phyloP scores from a whole-genome alignment of 2,888 invertebrate species.

The Parnassius mnemosyne region DNA sequence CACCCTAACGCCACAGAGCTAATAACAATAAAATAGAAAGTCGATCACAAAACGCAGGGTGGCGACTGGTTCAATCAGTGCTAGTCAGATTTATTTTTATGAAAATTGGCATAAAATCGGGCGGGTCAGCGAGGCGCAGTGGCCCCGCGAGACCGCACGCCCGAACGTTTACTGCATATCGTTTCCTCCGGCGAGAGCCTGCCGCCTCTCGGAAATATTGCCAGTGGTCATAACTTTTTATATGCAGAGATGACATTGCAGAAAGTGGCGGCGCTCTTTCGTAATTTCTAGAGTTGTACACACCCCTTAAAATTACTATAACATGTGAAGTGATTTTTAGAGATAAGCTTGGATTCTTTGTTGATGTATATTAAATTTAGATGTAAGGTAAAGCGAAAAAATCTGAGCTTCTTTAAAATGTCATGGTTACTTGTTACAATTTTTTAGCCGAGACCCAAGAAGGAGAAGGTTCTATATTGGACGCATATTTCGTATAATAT shows the following conservation, averaged over 20 bases:
- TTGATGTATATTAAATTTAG: no score
- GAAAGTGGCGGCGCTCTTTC: conserved; percentile 61
- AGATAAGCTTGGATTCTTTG: no score
- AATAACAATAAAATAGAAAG: conserved; percentile 81
- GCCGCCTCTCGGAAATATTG: conserved; percentile 70
- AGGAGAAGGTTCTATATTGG: no score
- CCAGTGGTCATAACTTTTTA: conserved; percentile 80
- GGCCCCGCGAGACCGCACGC: conserved; percentile 77
- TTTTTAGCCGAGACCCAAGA: no score
- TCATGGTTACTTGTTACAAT: no score
- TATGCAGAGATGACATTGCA: conserved; percentile 80
- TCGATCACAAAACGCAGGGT: conserved; percentile 65
- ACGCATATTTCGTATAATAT: no score
- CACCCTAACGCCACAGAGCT: conserved; percentile 73
- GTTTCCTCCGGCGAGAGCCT: conserved; percentile 63
- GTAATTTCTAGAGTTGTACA: conserved; percentile 47
- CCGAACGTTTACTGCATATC: conserved; percentile 80
- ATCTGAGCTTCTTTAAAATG: no score
- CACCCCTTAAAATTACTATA: conserved; percentile 21
- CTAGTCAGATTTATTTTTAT: conserved; percentile 80
- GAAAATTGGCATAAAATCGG: conserved; percentile 80
- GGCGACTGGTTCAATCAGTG: conserved; percentile 80
- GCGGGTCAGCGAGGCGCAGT: conserved; percentile 71
- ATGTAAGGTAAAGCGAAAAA: no score
- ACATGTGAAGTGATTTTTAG: no score